These are phyloP conservation scores for Sepioteuthis lessoniana DNA, from an alignment of 2,888 invertebrate species.

Conservation along the genomic window DNA sequence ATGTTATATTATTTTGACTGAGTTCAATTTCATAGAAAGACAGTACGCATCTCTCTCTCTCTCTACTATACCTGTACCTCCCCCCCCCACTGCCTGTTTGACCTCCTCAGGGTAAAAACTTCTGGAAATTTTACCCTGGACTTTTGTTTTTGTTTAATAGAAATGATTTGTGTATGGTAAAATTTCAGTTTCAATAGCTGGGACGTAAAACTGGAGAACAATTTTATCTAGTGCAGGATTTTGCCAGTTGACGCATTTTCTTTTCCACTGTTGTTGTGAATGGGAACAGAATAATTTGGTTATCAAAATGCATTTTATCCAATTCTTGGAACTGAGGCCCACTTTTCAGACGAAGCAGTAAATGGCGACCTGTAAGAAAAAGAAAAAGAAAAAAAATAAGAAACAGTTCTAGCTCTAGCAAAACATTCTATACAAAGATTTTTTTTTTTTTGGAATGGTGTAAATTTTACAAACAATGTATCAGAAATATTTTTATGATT, in stretches of 20 bases:
- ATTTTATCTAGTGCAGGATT: slow-evolving; percentile 37
- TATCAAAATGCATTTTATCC: neutral
- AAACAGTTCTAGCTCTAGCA: too few species aligned
- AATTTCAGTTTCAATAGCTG: neutral
- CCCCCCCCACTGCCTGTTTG: too few species aligned
- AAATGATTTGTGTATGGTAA: too few species aligned
- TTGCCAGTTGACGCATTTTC: slow-evolving; percentile 35
- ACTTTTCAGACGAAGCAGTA: neutral
- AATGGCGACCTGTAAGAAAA: neutral
- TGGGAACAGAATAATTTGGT: neutral
- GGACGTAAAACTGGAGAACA: neutral
- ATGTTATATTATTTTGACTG: too few species aligned
- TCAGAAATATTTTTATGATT: too few species aligned
- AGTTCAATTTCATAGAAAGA: too few species aligned
- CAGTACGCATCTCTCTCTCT: too few species aligned
- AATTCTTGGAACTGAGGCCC: neutral
- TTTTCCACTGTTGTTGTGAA: neutral
- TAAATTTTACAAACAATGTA: too few species aligned
- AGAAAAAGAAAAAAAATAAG: neutral
- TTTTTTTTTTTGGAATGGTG: too few species aligned
- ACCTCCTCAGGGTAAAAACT: too few species aligned
- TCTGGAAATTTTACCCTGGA: neutral
- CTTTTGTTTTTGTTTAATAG: neutral
- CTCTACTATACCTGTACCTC: too few species aligned
- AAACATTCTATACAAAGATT: too few species aligned